Evolutionary conservation across 2,113 vertebrate genomes (phyloP).

Genomic region (Sapayoa aenigma): DNA sequence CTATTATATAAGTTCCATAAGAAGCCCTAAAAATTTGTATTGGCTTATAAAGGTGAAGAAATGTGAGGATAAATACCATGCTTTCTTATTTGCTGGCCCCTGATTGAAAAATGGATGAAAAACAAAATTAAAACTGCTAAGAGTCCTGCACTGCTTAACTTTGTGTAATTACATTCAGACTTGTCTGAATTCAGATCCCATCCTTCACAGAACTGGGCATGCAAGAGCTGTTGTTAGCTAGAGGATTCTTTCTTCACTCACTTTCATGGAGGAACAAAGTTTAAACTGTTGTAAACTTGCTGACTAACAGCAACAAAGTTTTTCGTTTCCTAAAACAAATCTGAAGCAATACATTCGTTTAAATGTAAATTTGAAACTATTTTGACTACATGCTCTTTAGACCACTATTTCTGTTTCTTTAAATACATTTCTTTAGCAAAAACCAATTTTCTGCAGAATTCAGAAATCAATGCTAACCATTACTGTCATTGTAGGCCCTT

Average conservation of each 20-base stretch:
- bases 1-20: background rate
- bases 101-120: background rate
- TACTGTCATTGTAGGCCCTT: background rate
- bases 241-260: background rate
- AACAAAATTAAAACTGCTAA: background rate
- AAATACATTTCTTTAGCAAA: background rate
- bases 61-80: background rate
- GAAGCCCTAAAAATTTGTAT: background rate
- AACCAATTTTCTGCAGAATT: background rate
- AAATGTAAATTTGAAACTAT: background rate
- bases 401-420: background rate
- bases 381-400: background rate
- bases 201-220: background rate
- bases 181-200: background rate
- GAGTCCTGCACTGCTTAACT: background rate
- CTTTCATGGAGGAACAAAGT: background rate
- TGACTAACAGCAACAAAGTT: background rate
- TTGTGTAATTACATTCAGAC: background rate
- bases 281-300: background rate
- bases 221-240: background rate
- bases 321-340: background rate
- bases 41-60: background rate
- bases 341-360: background rate
- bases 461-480: background rate
- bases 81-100: background rate